A percentile compares a stretch with the other conserved stretches of the same genome.
phyloP scores from a whole-genome alignment of 1,140 invertebrate species.

The Drosophila guanche region DNA sequence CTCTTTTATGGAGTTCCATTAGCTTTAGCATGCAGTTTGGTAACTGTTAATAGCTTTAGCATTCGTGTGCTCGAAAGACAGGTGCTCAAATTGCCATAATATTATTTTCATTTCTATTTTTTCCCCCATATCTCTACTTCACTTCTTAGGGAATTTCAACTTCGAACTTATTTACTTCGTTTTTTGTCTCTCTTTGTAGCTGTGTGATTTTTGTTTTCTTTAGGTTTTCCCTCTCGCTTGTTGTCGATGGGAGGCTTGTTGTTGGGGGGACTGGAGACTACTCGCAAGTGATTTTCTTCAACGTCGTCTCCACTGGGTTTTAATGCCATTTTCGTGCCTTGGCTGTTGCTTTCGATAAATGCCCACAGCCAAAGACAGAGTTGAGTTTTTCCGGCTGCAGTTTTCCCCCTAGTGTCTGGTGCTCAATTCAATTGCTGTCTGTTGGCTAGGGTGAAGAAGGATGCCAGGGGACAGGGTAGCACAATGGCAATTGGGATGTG shows the following conservation, averaged over 20 bases:
- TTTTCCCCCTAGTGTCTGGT: constrained; percentile 24
- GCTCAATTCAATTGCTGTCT: not conserved
- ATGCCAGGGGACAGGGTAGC: not conserved
- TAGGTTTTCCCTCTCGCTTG: constrained; percentile 35
- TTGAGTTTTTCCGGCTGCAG: constrained; percentile 29
- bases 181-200: constrained; percentile 13
- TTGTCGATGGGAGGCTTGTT: constrained; percentile 31
- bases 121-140: too few species aligned
- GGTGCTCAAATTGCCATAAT: too few species aligned
- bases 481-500: constrained; percentile 43
- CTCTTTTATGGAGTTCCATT: not conserved
- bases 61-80: too few species aligned
- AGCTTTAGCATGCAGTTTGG: not conserved
- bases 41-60: too few species aligned
- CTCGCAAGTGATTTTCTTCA: constrained; percentile 54
- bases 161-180: not conserved
- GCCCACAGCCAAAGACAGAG: not conserved
- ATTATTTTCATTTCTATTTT: too few species aligned
- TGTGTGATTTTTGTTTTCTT: constrained; percentile 27
- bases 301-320: constrained; percentile 50
- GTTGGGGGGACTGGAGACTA: constrained; percentile 6
- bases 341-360: constrained; percentile 48
- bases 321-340: constrained; percentile 77
- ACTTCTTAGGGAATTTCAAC: too few species aligned
- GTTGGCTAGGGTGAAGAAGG: not conserved